Evolutionary conservation across 1,140 invertebrate species (phyloP).

Genomic region (Ylistrum balloti): DNA sequence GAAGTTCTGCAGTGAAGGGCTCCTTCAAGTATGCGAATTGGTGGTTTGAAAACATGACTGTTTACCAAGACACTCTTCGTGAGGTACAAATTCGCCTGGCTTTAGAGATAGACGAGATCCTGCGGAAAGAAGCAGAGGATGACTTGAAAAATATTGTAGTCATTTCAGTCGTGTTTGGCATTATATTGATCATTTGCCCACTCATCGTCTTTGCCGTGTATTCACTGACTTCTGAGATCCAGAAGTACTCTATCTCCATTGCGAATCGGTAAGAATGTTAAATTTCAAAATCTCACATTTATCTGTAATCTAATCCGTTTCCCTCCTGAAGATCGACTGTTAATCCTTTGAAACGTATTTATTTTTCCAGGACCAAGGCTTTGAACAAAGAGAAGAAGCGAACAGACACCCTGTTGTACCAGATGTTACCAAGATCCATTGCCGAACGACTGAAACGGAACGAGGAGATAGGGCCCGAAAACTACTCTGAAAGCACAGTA

Average conservation of each 20-base stretch:
- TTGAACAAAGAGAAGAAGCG: constrained; percentile 70
- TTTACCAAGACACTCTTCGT: constrained; percentile 56
- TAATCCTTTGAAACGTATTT: too few relatives aligned
- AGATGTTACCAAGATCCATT: constrained; percentile 71
- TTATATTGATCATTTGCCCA: constrained; percentile 68
- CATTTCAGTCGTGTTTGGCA: constrained; percentile 68
- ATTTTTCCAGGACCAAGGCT: constrained; percentile 68
- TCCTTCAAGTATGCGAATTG: constrained; percentile 54
- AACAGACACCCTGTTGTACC: constrained; percentile 72
- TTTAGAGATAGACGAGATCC: constrained; percentile 46
- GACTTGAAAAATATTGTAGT: constrained; percentile 67
- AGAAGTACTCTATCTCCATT: constrained; percentile 70
- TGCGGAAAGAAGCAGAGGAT: constrained; percentile 45
- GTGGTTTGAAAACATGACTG: constrained; percentile 67
- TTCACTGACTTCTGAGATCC: constrained; percentile 70
- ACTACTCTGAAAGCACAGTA: constrained; percentile 85
- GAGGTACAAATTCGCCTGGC: constrained; percentile 51
- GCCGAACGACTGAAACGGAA: constrained; percentile 68
- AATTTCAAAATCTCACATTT: too few relatives aligned
- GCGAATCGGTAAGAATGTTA: constrained; percentile 68
- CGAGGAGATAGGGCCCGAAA: constrained; percentile 65
- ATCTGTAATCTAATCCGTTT: too few relatives aligned
- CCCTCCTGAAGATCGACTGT: too few relatives aligned
- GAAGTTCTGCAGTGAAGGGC: constrained; percentile 4
- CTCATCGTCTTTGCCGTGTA: constrained; percentile 71